Evolutionary conservation across 2,113 vertebrate genomes (phyloP), one percentile per base, ranked within the genome.

Genomic region (Salvelinus alpinus): DNA sequence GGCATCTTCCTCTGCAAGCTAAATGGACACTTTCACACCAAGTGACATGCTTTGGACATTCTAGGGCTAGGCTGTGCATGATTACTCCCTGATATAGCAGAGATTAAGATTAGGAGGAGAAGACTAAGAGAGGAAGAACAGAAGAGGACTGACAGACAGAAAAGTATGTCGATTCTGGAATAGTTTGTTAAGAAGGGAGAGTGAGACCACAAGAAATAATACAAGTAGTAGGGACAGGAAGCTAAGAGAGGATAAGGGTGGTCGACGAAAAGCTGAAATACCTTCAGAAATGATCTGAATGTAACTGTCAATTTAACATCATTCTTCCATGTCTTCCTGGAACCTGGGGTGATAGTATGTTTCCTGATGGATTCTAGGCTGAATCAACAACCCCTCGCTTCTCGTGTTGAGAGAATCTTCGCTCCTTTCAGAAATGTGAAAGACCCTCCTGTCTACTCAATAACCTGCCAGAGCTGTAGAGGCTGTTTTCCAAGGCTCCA

Each of bases 1-100:
- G 66, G 72, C 71, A 60, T 68, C 34, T 8, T 66, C 11, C 65
- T 12, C 77, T 60, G 64, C 74, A 74, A 72, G 76, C 78, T 75
- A 67, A 31, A 8, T 9, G 20, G 44, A 54, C 47, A 48, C 8
- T 25, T 68, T 38, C 27, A 22, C 16, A n/a, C 38, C 38, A 44
- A 44, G 48, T 60, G 22, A 51, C 65, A 44, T 5, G 29, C 47
- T 60, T 54, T 18, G 48, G 64, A 70, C 62, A 44, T 13, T 11
- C 60, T 44, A 9, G 38, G 8, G 8, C 38, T 29, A 1, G 2
- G 6, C 2, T 66, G 70, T 25, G 27, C 6, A 62, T 22, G 18
- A 62, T 62, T 62, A 62, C 59, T 62, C n/a, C 48, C 4, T 14
- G 14, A 54, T 54, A 4, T 54, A 54, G 3, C 48, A 14, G 14